phyloP scores from a whole-genome alignment of 1,140 invertebrate species.

The Dreissena polymorpha region DNA sequence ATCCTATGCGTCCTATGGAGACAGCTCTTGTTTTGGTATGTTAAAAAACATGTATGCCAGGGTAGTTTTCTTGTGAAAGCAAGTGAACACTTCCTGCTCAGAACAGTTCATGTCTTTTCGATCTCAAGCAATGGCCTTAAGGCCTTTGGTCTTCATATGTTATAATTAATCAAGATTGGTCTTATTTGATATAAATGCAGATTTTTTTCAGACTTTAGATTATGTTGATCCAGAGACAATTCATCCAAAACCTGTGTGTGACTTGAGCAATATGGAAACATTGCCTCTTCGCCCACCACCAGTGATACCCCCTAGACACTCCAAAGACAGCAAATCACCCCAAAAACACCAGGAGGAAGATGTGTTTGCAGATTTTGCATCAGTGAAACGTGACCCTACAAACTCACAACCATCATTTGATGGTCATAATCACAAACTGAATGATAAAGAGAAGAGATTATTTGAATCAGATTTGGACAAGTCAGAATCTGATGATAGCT shows the following conservation, averaged over 20 bases:
- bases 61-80: too few species aligned
- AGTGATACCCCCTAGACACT: constrained; percentile 4
- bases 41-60: too few species aligned
- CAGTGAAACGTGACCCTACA: constrained; percentile 17
- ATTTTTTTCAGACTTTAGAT: neutral
- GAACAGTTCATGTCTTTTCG: too few species aligned
- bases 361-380: constrained; percentile 27
- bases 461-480: constrained; percentile 8
- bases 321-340: neutral
- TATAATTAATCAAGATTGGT: too few species aligned
- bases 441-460: neutral
- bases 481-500: constrained; percentile 1
- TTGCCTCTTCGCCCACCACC: constrained; percentile 20
- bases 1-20: too few species aligned
- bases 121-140: too few species aligned
- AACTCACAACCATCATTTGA: constrained; percentile 11
- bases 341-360: neutral
- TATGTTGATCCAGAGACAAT: neutral
- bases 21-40: too few species aligned
- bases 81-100: too few species aligned
- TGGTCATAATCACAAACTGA: constrained; percentile 1
- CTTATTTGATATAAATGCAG: too few species aligned
- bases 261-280: neutral
- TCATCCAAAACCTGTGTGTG: neutral
- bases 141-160: too few species aligned